Conservation (phyloP, 2,888 invertebrate genomes). For the Amphipyra tragopoginis region DNA sequence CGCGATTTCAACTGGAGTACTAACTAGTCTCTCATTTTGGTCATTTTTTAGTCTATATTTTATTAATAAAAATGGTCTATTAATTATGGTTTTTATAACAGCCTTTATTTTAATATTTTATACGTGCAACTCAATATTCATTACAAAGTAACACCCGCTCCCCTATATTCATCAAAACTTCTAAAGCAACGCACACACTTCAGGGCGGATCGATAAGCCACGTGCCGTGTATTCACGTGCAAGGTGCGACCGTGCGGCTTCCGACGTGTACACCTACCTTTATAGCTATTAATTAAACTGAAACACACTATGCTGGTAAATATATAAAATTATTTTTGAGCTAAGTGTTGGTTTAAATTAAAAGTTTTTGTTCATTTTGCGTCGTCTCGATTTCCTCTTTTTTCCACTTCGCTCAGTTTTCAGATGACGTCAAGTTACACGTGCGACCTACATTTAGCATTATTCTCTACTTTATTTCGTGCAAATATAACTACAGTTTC, state of each 20-base stretch:
- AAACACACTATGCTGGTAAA: neutral
- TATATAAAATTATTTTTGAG: neutral
- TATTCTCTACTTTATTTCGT: conserved; percentile 1
- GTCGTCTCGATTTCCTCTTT: neutral
- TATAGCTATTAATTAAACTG: conserved; percentile 10
- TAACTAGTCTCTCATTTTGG: too few relatives aligned
- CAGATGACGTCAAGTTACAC: conserved; percentile 29
- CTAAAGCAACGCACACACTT: conserved; percentile 27
- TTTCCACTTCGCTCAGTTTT: conserved; percentile 23
- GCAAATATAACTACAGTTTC: neutral
- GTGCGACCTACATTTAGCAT: conserved; percentile 29
- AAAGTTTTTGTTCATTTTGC: conserved; percentile 3
- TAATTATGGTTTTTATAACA: neutral
- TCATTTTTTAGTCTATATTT: too few relatives aligned
- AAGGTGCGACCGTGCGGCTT: conserved; percentile 49
- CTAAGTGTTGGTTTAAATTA: neutral
- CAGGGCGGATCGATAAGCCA: conserved; percentile 48
- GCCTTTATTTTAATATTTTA: neutral
- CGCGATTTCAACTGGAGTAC: too few relatives aligned
- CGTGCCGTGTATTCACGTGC: conserved; percentile 43
- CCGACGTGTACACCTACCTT: conserved; percentile 17
- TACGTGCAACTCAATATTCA: neutral
- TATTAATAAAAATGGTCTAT: neutral
- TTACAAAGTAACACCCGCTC: neutral
- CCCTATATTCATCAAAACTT: neutral